phyloP scores from a whole-genome alignment of 35 echinoderm and acorn worm species.

The Apostichopus parvimensis region DNA sequence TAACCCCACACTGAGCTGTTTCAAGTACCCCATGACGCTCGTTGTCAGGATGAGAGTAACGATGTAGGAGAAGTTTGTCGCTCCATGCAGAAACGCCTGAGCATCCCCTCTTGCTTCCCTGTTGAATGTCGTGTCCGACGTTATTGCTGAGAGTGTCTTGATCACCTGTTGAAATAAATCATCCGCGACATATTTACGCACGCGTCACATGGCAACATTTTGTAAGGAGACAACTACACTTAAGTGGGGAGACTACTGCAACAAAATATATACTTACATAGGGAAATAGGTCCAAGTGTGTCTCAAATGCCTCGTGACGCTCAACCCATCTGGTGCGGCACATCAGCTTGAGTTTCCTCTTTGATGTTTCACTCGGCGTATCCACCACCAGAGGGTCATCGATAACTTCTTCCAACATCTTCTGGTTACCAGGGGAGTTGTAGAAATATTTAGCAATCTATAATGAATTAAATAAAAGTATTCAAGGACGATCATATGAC shows the following conservation, averaged over 20 bases:
- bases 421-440: not conserved
- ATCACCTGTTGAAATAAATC: not conserved
- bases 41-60: not conserved
- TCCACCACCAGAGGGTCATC: not conserved
- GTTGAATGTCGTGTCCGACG: not conserved
- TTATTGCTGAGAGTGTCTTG: not conserved
- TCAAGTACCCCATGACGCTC: not conserved
- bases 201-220: not conserved
- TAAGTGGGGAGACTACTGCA: not conserved
- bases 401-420: not conserved
- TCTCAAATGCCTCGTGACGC: not conserved
- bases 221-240: not conserved
- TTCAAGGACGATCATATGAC: not conserved
- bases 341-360: not conserved
- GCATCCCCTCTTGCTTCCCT: not conserved
- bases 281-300: not conserved
- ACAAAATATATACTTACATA: not conserved
- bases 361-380: not conserved
- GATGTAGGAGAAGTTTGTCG: not conserved
- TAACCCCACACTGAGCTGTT: not conserved
- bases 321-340: not conserved
- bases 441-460: slow-evolving; percentile 30
- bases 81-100: not conserved
- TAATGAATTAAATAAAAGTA: not conserved
- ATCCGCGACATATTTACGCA: not conserved